phyloP scores from a whole-genome alignment of 2,888 invertebrate genomes.

The Sarcophaga caerulescens region DNA sequence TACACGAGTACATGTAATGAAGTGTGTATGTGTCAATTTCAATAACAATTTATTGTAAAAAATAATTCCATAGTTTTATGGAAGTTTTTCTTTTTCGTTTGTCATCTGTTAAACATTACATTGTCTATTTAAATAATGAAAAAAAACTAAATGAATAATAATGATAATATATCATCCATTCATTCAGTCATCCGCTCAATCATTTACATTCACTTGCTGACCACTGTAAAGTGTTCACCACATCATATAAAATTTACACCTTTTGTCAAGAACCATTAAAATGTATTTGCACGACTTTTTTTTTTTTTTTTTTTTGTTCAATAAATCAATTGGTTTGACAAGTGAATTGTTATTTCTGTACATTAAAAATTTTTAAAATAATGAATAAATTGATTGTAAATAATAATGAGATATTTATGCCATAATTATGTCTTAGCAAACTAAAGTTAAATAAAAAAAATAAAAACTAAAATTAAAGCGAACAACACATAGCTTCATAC shows the following conservation, averaged over 20 bases:
- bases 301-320: background rate
- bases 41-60: conserved; percentile 8
- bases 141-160: background rate
- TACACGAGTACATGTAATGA: background rate
- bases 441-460: no score
- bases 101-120: background rate
- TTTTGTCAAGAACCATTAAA: conserved; percentile 56
- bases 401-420: background rate
- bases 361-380: background rate
- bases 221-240: conserved; percentile 46
- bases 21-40: background rate
- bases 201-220: conserved; percentile 33
- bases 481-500: no score
- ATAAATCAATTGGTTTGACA: conserved; percentile 54
- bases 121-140: background rate
- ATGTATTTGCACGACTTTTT: conserved; percentile 2
- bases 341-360: background rate
- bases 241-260: conserved; percentile 64
- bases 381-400: background rate
- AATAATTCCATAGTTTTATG: background rate
- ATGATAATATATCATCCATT: conserved; percentile 34
- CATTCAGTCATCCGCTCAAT: background rate
- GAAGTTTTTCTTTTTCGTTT: background rate
- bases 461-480: no score
- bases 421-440: no score